A percentile compares a stretch with the other conserved stretches of the same genome.
These are phyloP conservation scores for Erynnis tages DNA, from an alignment of 2,888 invertebrate species.

Conservation along the genomic window DNA sequence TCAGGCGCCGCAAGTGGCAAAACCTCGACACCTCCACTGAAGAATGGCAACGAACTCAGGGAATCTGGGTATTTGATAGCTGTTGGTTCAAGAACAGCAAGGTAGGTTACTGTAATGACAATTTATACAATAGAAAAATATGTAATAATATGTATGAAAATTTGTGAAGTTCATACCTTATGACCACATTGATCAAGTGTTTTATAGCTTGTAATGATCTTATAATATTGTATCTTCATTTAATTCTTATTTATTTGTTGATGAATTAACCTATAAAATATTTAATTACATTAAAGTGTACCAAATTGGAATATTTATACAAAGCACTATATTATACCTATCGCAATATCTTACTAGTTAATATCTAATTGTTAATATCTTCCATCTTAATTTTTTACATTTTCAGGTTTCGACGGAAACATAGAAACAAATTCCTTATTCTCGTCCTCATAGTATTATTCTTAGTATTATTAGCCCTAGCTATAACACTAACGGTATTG, in stretches of 20 bases:
- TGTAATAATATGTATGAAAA: no score
- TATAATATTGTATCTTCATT: no score
- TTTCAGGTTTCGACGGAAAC: constrained; percentile 83
- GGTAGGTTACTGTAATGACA: constrained; percentile 45
- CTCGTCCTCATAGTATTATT: constrained; percentile 74
- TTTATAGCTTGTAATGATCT: no score
- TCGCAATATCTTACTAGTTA: no score
- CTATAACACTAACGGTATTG: constrained; percentile 76
- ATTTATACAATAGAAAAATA: neutral
- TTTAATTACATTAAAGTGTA: no score
- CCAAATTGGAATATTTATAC: no score
- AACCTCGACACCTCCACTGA: constrained; percentile 55
- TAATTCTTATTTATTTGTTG: no score
- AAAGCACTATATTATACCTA: no score
- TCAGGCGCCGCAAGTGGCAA: constrained; percentile 57
- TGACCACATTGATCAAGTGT: no score
- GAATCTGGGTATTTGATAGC: constrained; percentile 74
- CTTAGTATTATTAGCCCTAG: constrained; percentile 75
- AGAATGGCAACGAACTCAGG: constrained; percentile 67
- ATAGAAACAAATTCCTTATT: constrained; percentile 78
- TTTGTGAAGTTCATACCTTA: no score
- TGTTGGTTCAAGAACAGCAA: constrained; percentile 74
- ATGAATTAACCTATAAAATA: no score
- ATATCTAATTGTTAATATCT: no score
- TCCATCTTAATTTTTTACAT: constrained; percentile 44